Evolutionary conservation across 2,888 invertebrate species (phyloP), one percentile per base, ranked within the genome.

Genomic region (Priocnemis perturbator): DNA sequence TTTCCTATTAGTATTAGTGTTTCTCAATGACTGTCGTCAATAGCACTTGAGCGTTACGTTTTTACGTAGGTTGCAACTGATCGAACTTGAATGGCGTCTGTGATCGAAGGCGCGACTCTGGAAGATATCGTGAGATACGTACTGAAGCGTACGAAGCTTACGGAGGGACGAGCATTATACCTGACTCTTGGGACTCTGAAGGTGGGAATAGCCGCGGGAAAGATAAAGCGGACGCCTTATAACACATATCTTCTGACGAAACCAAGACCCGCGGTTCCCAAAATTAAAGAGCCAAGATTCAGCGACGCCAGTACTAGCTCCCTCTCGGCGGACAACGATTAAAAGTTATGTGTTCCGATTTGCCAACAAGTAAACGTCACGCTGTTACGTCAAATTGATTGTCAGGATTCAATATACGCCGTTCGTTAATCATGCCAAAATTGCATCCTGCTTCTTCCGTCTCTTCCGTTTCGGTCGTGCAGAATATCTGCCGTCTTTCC

Each of bases 71-170:
- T 37, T 37, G 37, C 37, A 37, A 37, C 37, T 11, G 37, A 37
- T 37, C 37, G 37, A 37, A 37, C 11, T 37, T 11, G 37, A 37
- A 37, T 37, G 37, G 37, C 37, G 14, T 37, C 37, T 11, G 11
- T 37, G 37, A 9, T 37, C 11, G 78, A 81, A 30, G 87, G 87
- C 15, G 87, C 84, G n/a, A 81, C 73, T 19, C 81, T 88, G 64
- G 71, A 79, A 17, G 78, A 72, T 20, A 87, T 88, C 72, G 78
- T 88, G n/a, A 75, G 74, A 4, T 83, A 87, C 72, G 88, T 88
- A n/a, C 60, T 85, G 81, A 71, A 71, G 56, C 72, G 82, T 30
- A 81, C 82, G 61, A 75, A 81, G 23, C 71, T 84, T 57, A 79
- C 83, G 9, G 78, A 84, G 47, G 75, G 76, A 1, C 79, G 81